Evolutionary conservation across 2,113 vertebrate genomes (phyloP), one percentile per base, ranked within the genome.

Genomic region (Ochotona princeps): DNA sequence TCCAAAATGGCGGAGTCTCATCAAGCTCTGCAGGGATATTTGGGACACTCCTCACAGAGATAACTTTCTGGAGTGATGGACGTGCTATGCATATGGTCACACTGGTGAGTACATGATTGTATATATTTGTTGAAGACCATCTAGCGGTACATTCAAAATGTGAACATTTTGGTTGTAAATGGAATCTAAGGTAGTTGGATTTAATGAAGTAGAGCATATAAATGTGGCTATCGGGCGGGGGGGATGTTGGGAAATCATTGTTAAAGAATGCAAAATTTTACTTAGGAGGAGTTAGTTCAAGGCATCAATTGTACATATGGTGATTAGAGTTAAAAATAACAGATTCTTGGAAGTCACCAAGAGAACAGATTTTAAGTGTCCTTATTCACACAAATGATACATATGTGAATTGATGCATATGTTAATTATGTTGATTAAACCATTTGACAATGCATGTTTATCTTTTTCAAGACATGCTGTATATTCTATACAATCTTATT

Each of bases 51-150:
- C 6, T 44, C 38, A 4, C 38, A 44, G 38, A 44, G 38, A 76
- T 28, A 90, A 44, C 35, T 83, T 90, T 87, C 54, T 63, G n/a
- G n/a, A 67, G 28, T 89, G 75, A 38, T 11, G 6, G 44, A 23
- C 60, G 85, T 66, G 8, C 32, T 69, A 18, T 49, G 2, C 35
- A 67, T 74, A 86, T 83, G 54, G 67, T 21, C 89, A 28, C 20
- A 44, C 8, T 78, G 14, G 28, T 66, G 57, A 11, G n/a, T 60
- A 65, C 18, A 18, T 51, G 86, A n/a, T 26, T 20, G 17, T 23
- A 49, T 21, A 13, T 25, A 9, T 89, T 90, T 90, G 38, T 76
- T 87, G 84, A 95, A 79, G 21, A 26, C 83, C 25, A 69, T 17
- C 18, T 72, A 70, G 51, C 66, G 47, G 23, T 32, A 54, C 13